Base-by-base conservation (phyloP, 2,888 invertebrate species). In the Metopia argyrocephala region DNA sequence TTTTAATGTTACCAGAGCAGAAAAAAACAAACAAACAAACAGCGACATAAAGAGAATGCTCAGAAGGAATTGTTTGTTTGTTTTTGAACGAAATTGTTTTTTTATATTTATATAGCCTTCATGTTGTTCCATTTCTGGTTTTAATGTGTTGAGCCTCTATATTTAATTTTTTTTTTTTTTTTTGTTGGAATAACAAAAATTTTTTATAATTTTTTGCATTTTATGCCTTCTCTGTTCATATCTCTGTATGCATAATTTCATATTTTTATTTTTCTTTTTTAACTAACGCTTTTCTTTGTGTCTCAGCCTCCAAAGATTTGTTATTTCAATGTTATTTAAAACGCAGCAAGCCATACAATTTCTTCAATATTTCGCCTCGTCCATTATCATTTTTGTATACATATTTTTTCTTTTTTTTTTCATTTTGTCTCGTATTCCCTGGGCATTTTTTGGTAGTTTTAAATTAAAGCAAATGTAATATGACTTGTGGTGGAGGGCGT, bases 281-380 rank as follows among this genome's bases (percentile, higher is more conserved):
- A 20, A 48, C 50, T 65, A 12, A 38, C 15, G 12, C 15, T 9
- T 50, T n/a, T 38, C 65, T 70, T 65, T 61, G 70, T 50, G 38
- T 28, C n/a, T 12, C 46, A 64, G 61, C 38, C 62, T 68, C 27
- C 56, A 57, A 74, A 64, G 79, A 64, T 65, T 75, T 59, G n/a
- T 70, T 66, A 78, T 78, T 78, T 78, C 54, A 54, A 54, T 78
- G 71, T 71, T 78, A 71, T 65, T 78, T 61, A 61, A 78, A 70
- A 64, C 52, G 12, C 28, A 59, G 65, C 70, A 52, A 18, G 23
- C 56, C 45, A 46, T 12, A 21, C 15, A 45, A 15, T 68, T 45
- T 57, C 15, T 68, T 46, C 68, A 1, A 46, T 46, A 57, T 52
- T 59, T 5, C 15, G 12, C 23, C 45, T 61, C 5, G 25, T 12